A percentile compares a stretch with the other conserved stretches of the same genome.
These are phyloP conservation scores for Lasioglossum figueresi DNA, from an alignment of 2,888 invertebrate genomes.

Conservation along the genomic window DNA sequence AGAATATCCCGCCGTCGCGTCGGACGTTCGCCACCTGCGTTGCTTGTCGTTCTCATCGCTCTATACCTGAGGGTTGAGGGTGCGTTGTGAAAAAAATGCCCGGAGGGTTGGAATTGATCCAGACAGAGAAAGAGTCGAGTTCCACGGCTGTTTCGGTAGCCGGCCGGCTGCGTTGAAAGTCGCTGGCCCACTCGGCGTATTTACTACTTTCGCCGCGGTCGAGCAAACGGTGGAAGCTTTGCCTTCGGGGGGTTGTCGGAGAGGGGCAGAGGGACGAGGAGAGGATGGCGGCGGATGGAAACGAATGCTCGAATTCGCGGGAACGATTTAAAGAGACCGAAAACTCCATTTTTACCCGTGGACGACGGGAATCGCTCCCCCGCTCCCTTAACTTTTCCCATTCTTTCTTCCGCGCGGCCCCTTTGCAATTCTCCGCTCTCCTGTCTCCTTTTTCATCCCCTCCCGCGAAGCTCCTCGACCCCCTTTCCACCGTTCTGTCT, in stretches of 20 bases:
- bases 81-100: not conserved
- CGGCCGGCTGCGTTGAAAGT: not conserved
- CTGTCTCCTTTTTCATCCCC: constrained; percentile 9
- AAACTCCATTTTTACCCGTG: constrained; percentile 33
- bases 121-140: not conserved
- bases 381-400: constrained; percentile 65
- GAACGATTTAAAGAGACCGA: constrained; percentile 67
- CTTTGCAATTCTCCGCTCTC: constrained; percentile 48
- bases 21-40: not conserved
- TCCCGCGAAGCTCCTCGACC: not conserved
- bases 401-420: constrained; percentile 58
- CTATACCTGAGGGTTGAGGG: not conserved
- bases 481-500: constrained; percentile 15
- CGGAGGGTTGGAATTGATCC: not conserved
- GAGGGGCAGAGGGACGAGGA: not conserved
- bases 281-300: constrained; percentile 11
- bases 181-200: constrained; percentile 23
- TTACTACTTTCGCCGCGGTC: constrained; percentile 28
- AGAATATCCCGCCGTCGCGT: not conserved
- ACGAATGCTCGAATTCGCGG: constrained; percentile 59
- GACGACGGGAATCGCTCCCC: constrained; percentile 41
- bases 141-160: not conserved
- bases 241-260: not conserved
- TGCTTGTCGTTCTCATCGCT: not conserved
- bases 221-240: constrained; percentile 15